Evolutionary conservation across 64 coral and sea anemone species (phyloP), one percentile per base, ranked within the genome.

Genomic region (Catalaphyllia jardinei): DNA sequence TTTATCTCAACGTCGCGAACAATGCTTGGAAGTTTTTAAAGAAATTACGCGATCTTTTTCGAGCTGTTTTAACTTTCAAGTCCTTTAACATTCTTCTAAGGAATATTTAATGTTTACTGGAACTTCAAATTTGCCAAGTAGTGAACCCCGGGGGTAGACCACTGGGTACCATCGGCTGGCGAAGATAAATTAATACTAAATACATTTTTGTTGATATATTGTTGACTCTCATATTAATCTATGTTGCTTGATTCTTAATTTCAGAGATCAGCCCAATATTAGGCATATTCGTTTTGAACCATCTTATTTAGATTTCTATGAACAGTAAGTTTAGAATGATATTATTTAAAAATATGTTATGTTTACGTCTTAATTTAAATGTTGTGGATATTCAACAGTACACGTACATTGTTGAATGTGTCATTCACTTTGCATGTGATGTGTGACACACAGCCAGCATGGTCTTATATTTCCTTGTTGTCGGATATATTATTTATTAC

Each of bases 221-320:
- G 83, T 24, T 46, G 63, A 73, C 20, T 91, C 2, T 29, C 1
- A 62, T 51, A 33, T 55, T 86, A 28, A 76, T 64, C 33, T 49
- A 62, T 33, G n/a, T 88, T 76, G 1, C 35, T 71, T 69, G 65
- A 42, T 57, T 74, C 51, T 13, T 64, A n/a, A 76, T 91, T 93
- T 64, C 95, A 97, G 95, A 82, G 95, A 91, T 49, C 91, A 89
- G 24, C 72, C 81, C 14, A 97, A 94, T 93, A 97, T 91, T 74
- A 97, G 95, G 39, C 95, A 93, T 72, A 97, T 97, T 87, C 95
- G 95, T 31, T 97, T 97, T 93, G 95, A 97, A 65, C 95, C 95
- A 49, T 93, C 95, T 16, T 97, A 93, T 91, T 84, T 97, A 73
- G 95, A 97, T 97, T 97, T 97, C 33, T 57, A 91, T 33, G 92